phyloP scores from a whole-genome alignment of 2,797 vertebrate species.

The Setipinna tenuifilis region DNA sequence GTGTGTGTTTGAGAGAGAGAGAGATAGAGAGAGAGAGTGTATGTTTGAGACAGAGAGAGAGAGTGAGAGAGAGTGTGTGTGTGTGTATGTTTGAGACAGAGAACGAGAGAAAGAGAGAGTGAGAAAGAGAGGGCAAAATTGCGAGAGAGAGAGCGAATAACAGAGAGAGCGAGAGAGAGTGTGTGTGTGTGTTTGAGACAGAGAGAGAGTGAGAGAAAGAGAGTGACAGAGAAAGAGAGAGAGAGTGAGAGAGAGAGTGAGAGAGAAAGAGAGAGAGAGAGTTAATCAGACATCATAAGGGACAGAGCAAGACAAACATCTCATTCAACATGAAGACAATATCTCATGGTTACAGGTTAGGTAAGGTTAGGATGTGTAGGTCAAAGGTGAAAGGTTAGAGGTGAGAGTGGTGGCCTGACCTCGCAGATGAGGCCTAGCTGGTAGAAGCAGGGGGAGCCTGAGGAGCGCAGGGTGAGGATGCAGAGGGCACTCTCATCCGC shows the following conservation, averaged over 20 bases:
- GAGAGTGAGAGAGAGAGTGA: neutral
- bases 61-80: neutral
- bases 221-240: neutral
- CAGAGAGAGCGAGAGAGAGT: neutral
- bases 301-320: neutral
- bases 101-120: neutral
- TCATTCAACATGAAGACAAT: too few relatives aligned
- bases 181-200: neutral
- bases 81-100: neutral
- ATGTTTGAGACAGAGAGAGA: neutral
- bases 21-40: neutral
- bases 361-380: neutral
- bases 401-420: slow-evolving; percentile 63
- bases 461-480: slow-evolving; percentile 79
- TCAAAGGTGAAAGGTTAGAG: neutral
- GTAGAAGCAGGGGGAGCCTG: slow-evolving; percentile 76
- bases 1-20: neutral
- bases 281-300: neutral
- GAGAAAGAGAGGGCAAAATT: neutral
- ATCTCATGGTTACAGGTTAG: too few relatives aligned
- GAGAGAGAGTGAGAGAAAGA: neutral
- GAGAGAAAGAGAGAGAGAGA: neutral
- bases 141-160: neutral
- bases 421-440: slow-evolving; percentile 84
- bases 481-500: slow-evolving; percentile 79